Evolutionary conservation across 2,888 invertebrate genomes (phyloP), one percentile per base, ranked within the genome.

Genomic region (Desoria tigrina): DNA sequence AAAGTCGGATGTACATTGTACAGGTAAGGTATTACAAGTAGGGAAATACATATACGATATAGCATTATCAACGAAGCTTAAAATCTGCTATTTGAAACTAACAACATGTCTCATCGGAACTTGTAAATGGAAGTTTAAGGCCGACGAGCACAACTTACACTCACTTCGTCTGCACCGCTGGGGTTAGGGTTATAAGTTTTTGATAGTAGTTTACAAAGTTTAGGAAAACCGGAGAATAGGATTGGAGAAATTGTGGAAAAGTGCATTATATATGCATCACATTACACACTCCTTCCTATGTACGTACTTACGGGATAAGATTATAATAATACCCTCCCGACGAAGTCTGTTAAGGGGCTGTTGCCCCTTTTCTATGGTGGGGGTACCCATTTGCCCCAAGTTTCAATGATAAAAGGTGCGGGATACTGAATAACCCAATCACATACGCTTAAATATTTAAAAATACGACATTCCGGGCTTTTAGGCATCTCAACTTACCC

Each of bases 51-150:
- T n/a, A n/a, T n/a, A n/a, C n/a, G n/a, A n/a, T 32, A 32, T 32
- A 32, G 32, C 32, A 32, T 32, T 32, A 32, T 32, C 32, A 45
- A 45, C 18, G 9, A 45, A 4, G 9, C 45, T 45, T 45, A 45
- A 16, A 45, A 45, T 45, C 45, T 45, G 6, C n/a, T 16, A 45
- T 45, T 45, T 45, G 45, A 45, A 45, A 45, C 45, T 39, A 39
- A 39, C 45, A 45, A 9, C 18, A 45, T 16, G 45, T 32, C 32
- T 18, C 45, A 16, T 16, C 6, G 9, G 39, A 39, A 39, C 9
- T 11, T 9, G 45, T 18, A 45, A 45, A n/a, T 45, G 45, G 45
- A 21, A 16, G 45, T 45, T 39, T 45, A 45, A 18, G 45, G n/a
- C n/a, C 6, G 9, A 45, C 16, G 9, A 39, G 4, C n/a, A 21